Base-by-base conservation (phyloP, 1,140 invertebrate genomes). In the Melitaea cinxia region DNA sequence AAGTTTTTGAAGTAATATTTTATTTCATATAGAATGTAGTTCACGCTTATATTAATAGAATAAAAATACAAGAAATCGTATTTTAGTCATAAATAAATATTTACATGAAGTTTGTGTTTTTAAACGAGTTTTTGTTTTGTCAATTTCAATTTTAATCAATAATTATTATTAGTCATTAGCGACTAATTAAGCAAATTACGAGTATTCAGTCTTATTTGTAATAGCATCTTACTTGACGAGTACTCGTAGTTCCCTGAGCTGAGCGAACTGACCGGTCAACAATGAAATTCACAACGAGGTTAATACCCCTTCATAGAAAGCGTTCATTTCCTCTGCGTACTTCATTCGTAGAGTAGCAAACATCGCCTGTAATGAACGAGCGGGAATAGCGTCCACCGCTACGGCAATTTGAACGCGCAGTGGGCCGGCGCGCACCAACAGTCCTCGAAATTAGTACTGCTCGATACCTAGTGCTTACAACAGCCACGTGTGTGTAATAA, bases 341-440 rank as follows among this genome's bases (percentile, higher is more conserved):
- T 88, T 80, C 75, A 85, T 80, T 78, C 77, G 76, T 78, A 70
- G 82, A 81, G 80, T 85, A 84, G 81, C 78, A 85, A 83, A 83
- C 80, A 80, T 68, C 53, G 78, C 61, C 71, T 65, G 75, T 81
- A 83, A 84, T 85, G 83, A 88, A 80, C 73, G 75, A 60, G 65
- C 72, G 69, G 69, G 77, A 72, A 80, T 73, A 72, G 76, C 72
- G 73, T 62, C 71, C 67, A 62, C 53, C 77, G 83, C 73, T 69
- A 85, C 85, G 83, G 76, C 78, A 86, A 88, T 89, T 89, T 89
- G 82, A 83, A 80, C 82, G 84, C 74, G 81, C 80, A 87, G 80
- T 85, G 83, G 80, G 60, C 79, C 82, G 82, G 70, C 62, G 73
- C 75, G 73, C 71, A 83, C 78, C 81, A 83, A 83, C 80, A 78